Evolutionary conservation across 2,113 vertebrate genomes (phyloP), one percentile per base, ranked within the genome.

Genomic region (Potamarius usumacintae): DNA sequence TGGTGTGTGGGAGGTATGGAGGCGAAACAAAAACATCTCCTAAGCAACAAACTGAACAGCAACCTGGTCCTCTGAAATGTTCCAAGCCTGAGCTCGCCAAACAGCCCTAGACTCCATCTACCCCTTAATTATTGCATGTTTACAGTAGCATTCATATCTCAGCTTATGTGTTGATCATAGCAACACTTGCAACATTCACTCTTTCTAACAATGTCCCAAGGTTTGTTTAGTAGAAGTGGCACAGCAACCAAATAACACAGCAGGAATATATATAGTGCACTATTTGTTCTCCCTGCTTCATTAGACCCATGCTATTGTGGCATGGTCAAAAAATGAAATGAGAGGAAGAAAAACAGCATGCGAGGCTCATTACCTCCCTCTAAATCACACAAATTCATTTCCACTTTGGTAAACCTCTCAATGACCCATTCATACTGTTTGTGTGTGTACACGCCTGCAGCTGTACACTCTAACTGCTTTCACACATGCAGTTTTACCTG

Each of bases 261-360:
- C 58, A 85, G 79, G 81, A 79, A 85, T 88, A 17, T 86, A 85
- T 88, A 17, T 86, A 86, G 53, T 72, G 27, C 72, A 72, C 65
- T 83, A 34, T 85, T 77, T 60, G 52, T 89, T 88, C 55, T 57
- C 42, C n/a, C 14, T 78, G 82, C 84, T 79, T 86, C 85, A 87
- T 89, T 87, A 87, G 71, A 72, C 48, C 83, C 55, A 57, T 74
- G 77, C 53, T 60, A 85, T 88, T 78, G 67, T 34, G 18, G 85
- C 58, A 85, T 81, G 78, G 80, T 52, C 85, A 87, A 53, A 88
- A 86, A 20, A 63, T 4, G 76, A 87, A 90, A 85, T 90, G 80
- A 86, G n/a, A 17, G 48, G 84, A 87, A 71, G 71, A 87, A 89
- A 86, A 65, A 86, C 80, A 60, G 69, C 77, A 85, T 87, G 52